Percentiles rank a stretch among this genome's conserved stretches.
Conservation (phyloP, 2,888 invertebrate species). For the Oithona nana region DNA sequence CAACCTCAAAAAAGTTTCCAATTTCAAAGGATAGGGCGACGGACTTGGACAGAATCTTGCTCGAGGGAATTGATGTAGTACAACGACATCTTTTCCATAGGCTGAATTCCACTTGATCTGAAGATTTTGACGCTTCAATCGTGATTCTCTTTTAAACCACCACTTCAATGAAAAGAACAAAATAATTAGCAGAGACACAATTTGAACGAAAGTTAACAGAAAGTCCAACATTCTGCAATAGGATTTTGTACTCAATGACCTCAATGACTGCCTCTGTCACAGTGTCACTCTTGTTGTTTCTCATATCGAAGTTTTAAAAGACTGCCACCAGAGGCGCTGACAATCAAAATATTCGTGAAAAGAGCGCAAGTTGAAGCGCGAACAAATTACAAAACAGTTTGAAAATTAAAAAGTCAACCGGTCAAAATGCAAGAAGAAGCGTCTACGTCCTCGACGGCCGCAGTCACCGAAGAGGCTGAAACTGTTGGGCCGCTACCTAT, state of each 20-base stretch:
- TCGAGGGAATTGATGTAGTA: constrained; percentile 7
- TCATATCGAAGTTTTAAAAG: background rate
- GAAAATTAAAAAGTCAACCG: background rate
- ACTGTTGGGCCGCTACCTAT: constrained; percentile 15
- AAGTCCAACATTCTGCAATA: no score
- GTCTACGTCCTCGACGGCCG: background rate
- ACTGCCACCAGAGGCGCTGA: background rate
- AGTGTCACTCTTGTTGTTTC: no score
- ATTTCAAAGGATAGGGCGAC: constrained; percentile 12
- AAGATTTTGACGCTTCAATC: no score
- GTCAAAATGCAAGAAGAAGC: background rate
- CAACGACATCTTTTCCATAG: constrained; percentile 11
- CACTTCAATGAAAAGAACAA: no score
- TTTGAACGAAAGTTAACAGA: no score
- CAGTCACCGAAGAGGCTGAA: constrained; percentile 10
- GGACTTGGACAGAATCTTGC: constrained; percentile 1
- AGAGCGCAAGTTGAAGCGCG: background rate
- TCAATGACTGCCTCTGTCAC: no score
- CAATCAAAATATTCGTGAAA: background rate
- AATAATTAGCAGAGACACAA: no score
- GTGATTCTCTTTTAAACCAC: no score
- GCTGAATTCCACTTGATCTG: background rate
- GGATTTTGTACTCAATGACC: no score
- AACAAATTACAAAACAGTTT: background rate
- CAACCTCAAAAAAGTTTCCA: constrained; percentile 12